Evolutionary conservation across 37 sponge, comb jelly and placozoan genomes (phyloP), one percentile per base, ranked within the genome.

Genomic region (Theonella swinhoei): DNA sequence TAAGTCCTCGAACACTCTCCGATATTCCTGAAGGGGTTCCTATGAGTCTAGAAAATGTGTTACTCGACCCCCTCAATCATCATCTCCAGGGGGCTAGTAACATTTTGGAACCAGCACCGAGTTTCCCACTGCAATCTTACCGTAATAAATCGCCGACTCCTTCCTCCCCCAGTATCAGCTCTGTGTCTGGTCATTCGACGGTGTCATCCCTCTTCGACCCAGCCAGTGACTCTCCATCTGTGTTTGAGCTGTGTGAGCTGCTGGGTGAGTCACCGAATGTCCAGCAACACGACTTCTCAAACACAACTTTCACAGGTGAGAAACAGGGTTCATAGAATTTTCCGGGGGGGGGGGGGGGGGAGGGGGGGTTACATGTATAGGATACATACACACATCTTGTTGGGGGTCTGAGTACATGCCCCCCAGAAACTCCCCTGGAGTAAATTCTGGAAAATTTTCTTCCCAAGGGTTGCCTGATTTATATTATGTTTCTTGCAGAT

Each of bases 211-310:
- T 75, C 26, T 81, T 88, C 68, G 82, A 82, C 14, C 42, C 40
- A 4, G 41, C 5, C 8, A 30, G 32, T 29, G 89, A 83, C 5
- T 73, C 89, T 2, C 84, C 84, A 3, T 84, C 85, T 25, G 90
- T 90, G 24, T 26, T 76, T 4, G 90, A 80, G 28, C 68, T 90
- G 25, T 90, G 90, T 66, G 90, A 90, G 64, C 59, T 90, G 68
- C 33, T 90, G n/a, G 64, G 90, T 7, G 90, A 90, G 40, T 84
- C 90, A 0, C 72, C 75, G 7, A 84, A 80, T 43, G 85, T 84
- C 0, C 76, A 80, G 23, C 80, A 84, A 3, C 22, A 62, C 4
- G 90, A 90, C 47, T 90, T 90, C 77, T 79, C 90, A 22, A 66
- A 85, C 81, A 42, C 80, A 39, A 69, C 72, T 1, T 42, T 90